Evolutionary conservation across 2,888 invertebrate species (phyloP), one percentile per base, ranked within the genome.

Genomic region (Ochropleura leucogaster): DNA sequence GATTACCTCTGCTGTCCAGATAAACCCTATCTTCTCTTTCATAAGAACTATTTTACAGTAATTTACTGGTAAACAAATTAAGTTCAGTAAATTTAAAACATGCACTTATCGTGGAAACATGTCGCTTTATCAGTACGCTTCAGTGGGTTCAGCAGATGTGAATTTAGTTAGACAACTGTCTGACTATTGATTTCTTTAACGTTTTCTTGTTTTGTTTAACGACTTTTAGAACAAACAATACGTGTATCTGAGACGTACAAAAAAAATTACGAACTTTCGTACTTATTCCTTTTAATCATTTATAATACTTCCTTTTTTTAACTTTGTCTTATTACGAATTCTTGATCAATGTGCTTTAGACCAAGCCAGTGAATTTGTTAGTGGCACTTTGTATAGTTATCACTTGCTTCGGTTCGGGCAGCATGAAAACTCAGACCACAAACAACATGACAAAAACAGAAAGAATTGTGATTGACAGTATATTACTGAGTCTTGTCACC

Each of bases 71-170:
- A 44, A 30, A 60, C 67, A 53, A 51, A 44, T 12, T 47, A 14
- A 57, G 74, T 78, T 51, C 47, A 59, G 53, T 78, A 71, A 72
- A 64, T 84, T 87, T 85, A 70, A 84, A 86, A 77, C 74, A 79
- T 74, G 78, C 47, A 79, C n/a, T 88, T 88, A 88, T 87, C 87
- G 59, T 65, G 59, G 63, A 67, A 87, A 86, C 87, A 85, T 80
- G 87, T 83, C 74, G 40, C 60, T 80, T 88, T 87, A 87, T 87
- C 87, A 85, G 77, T 53, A 85, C 82, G 85, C 85, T 82, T 77
- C 80, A 79, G 47, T 82, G 88, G 67, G 66, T 68, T 63, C 65
- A 73, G 87, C 87, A 87, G 87, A 87, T 87, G 87, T 86, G 82
- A 78, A 84, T 87, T 86, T 83, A 42, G 73, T 83, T 40, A 57